Evolutionary conservation across 2,797 vertebrate species (phyloP), one percentile per base, ranked within the genome.

Genomic region (Sarcophilus harrisii): DNA sequence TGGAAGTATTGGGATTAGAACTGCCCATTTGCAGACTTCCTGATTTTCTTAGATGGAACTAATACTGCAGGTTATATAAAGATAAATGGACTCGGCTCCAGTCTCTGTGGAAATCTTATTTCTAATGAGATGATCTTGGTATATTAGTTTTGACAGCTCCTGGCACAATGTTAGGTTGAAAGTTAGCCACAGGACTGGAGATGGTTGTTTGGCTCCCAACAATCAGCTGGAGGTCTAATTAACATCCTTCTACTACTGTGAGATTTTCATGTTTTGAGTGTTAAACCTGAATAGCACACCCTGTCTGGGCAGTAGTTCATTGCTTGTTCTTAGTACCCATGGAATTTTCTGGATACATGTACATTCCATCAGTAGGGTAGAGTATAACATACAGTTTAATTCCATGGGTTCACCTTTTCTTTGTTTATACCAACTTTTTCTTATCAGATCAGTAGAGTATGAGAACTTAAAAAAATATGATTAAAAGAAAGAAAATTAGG

Each of bases 121-220:
- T 96, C 60, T 96, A 95, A 89, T 94, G 27, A 66, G 90, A 57
- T 93, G n/a, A 38, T 18, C 27, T 95, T 97, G 90, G 92, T 97
- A 97, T 95, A 95, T 90, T 90, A 97, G 12, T 90, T 12, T 93
- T 97, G 91, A 0, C 94, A 94, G 0, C 96, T 97, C 96, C 94
- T 97, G 92, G 29, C 96, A 98, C 73, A 96, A 52, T 24, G 89
- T 94, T 5, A 16, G 93, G 21, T 91, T 97, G 94, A 45, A 94
- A 81, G 3, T 0, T 8, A 93, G 95, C 55, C 93, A 9, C 0
- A 45, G 45, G 29, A 55, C 4, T 90, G 52, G 90, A 90, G 93
- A 54, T 30, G 11, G 49, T 93, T 1, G 21, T 97, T 2, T 38
- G 5, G 30, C 13, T 58, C 94, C 58, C 95, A 4, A 45, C 92